These are phyloP conservation scores for Nemotelus pantherinus DNA, from an alignment of 2,888 invertebrate genomes.

Conservation along the genomic window DNA sequence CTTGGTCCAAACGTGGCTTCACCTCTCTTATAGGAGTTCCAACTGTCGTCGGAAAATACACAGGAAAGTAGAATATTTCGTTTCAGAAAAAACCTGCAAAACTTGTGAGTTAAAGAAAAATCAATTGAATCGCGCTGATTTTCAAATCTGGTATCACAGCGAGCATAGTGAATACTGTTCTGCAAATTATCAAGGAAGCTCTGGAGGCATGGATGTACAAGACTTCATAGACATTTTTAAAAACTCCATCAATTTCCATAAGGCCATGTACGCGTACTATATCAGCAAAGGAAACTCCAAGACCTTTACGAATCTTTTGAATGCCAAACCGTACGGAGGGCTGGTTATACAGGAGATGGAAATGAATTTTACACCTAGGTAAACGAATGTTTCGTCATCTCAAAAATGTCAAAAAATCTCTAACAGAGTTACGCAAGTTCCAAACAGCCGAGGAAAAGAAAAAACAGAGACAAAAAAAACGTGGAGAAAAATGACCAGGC, in stretches of 20 bases:
- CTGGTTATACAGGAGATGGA: background rate
- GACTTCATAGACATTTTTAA: background rate
- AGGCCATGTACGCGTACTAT: background rate
- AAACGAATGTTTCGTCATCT: background rate
- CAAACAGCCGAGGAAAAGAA: background rate
- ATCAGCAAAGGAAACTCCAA: background rate
- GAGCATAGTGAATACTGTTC: background rate
- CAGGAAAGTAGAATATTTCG: background rate
- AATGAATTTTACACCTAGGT: background rate
- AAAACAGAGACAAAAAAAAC: no score
- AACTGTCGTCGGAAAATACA: no score
- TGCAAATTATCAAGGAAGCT: background rate
- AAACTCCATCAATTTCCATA: background rate
- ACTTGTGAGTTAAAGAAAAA: background rate
- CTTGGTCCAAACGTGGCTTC: background rate
- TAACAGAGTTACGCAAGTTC: background rate
- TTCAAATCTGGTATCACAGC: background rate
- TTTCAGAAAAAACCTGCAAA: background rate
- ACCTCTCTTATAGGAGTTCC: background rate
- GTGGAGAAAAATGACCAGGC: no score
- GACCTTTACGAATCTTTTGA: background rate
- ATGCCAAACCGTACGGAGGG: background rate
- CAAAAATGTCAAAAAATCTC: background rate
- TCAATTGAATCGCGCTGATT: background rate
- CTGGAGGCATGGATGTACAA: constrained; percentile 1